These are phyloP conservation scores for Lasioglossum malachurum DNA, from an alignment of 2,888 invertebrate species.

Conservation along the genomic window DNA sequence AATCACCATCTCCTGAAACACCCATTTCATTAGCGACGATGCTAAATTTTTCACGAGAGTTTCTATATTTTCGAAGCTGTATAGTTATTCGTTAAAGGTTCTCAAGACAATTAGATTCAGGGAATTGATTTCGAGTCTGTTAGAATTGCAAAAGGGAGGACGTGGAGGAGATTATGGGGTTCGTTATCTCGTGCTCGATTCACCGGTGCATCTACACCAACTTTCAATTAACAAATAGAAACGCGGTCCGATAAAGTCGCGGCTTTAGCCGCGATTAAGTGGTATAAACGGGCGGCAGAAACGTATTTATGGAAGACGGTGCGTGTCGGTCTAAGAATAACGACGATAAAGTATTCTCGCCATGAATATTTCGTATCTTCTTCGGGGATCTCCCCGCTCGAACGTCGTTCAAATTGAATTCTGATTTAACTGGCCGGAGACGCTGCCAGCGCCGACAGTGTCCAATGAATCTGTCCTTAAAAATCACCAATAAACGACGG, in stretches of 20 bases:
- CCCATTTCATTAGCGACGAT: background rate
- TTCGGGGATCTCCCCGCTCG: slow-evolving; percentile 67
- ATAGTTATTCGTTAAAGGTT: background rate
- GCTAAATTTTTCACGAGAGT: background rate
- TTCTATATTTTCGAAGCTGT: background rate
- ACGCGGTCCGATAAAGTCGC: background rate
- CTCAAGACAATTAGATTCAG: background rate
- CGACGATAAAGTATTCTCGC: slow-evolving; percentile 61
- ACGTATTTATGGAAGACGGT: slow-evolving; percentile 54
- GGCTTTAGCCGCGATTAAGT: background rate
- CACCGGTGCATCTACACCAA: background rate
- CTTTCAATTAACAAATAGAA: slow-evolving; percentile 16
- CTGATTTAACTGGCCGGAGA: slow-evolving; percentile 76
- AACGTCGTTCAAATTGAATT: slow-evolving; percentile 79
- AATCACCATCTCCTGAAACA: background rate
- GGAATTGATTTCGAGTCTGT: background rate
- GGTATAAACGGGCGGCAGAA: background rate
- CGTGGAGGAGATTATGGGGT: background rate
- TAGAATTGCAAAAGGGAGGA: background rate
- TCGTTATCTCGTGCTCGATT: background rate
- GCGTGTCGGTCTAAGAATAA: slow-evolving; percentile 53
- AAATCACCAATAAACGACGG: background rate
- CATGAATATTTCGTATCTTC: slow-evolving; percentile 67
- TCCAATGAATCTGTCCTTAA: background rate
- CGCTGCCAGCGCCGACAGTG: slow-evolving; percentile 42